Percentiles rank a stretch among this genome's conserved stretches.
Conservation (phyloP, 2,113 vertebrate species). For the Sterna hirundo region DNA sequence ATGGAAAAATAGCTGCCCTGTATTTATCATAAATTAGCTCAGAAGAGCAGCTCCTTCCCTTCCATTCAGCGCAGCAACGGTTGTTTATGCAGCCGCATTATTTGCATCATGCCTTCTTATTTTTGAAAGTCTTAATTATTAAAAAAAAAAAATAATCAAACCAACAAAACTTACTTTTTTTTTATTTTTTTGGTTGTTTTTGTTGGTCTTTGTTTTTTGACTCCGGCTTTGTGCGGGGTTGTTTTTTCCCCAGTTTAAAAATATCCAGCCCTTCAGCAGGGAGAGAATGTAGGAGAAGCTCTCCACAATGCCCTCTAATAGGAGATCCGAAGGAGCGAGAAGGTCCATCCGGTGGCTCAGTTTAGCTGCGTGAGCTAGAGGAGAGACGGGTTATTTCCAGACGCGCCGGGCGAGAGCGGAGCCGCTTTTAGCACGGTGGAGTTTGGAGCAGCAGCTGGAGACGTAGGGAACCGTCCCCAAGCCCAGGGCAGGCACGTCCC, state of each 20-base stretch:
- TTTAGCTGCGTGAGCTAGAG: neutral
- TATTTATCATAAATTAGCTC: neutral
- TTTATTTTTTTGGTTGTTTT: neutral
- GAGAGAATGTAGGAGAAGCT: conserved; percentile 4
- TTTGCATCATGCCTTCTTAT: conserved; percentile 26
- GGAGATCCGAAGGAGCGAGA: neutral
- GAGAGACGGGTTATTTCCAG: conserved; percentile 7
- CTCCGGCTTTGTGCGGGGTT: neutral
- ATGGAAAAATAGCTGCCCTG: conserved; percentile 8
- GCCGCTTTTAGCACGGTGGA: neutral
- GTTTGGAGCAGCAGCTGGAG: neutral
- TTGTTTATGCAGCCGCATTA: neutral
- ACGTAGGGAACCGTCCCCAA: fast-evolving
- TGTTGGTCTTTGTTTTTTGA: neutral
- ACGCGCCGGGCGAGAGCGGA: fast-evolving
- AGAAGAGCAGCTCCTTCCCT: neutral
- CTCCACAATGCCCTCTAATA: neutral
- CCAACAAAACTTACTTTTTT: conserved; percentile 33
- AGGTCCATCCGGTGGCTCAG: neutral
- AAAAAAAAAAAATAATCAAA: neutral
- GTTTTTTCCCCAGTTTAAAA: conserved; percentile 51
- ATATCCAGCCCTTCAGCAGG: neutral
- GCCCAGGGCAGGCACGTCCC: neutral
- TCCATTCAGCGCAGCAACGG: neutral
- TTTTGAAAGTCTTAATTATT: conserved; percentile 54